phyloP scores from a whole-genome alignment of 2,113 vertebrate genomes.

The Callionymus lyra region DNA sequence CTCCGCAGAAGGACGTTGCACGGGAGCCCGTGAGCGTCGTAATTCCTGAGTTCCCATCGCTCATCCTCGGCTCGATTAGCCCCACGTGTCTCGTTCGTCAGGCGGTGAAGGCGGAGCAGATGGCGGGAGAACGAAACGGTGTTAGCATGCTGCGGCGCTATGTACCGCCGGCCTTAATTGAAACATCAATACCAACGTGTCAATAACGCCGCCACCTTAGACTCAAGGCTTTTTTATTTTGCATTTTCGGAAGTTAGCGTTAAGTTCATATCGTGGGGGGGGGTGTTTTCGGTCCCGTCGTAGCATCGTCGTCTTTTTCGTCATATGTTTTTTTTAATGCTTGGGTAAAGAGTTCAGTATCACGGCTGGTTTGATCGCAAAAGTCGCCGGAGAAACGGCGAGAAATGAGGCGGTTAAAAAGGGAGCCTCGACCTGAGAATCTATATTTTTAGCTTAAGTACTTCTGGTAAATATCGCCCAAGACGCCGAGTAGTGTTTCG shows the following conservation, averaged over 20 bases:
- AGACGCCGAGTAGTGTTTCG: too few species aligned
- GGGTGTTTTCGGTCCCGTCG: constrained; percentile 24
- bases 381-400: too few species aligned
- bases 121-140: constrained; percentile 64
- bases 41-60: constrained; percentile 54
- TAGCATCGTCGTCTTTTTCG: constrained; percentile 24
- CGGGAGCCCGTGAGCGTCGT: constrained; percentile 25
- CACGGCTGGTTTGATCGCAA: too few species aligned
- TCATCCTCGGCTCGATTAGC: constrained; percentile 70
- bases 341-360: too few species aligned
- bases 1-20: constrained; percentile 57
- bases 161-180: constrained; percentile 69
- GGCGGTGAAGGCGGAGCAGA: constrained; percentile 66
- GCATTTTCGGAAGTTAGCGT: not conserved
- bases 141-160: constrained; percentile 62
- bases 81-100: constrained; percentile 69
- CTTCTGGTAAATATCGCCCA: too few species aligned
- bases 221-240: not conserved
- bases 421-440: too few species aligned
- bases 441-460: too few species aligned
- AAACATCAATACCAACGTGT: constrained; percentile 69
- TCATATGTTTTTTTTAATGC: too few species aligned
- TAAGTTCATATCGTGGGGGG: not conserved
- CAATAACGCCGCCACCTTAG: constrained; percentile 55
- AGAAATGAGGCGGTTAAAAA: too few species aligned